Percentiles rank a stretch among this genome's conserved stretches.
Conservation (phyloP, 2,797 vertebrate species). For the Myotis pilosus region DNA sequence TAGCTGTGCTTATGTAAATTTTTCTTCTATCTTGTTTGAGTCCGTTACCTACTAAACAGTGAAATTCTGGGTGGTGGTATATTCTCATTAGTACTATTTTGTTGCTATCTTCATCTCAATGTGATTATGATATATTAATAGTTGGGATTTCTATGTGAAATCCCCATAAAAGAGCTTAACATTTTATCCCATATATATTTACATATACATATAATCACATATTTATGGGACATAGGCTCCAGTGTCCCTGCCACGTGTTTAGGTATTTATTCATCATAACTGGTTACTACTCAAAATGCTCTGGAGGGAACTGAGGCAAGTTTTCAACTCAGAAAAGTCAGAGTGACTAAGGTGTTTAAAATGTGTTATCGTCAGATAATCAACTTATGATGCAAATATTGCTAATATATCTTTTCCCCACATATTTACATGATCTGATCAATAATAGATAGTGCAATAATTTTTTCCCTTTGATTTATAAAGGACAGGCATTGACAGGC, state of each 20-base stretch:
- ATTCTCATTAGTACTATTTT: not conserved
- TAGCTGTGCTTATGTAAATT: not conserved
- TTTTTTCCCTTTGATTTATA: conserved; percentile 6
- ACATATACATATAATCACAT: not conserved
- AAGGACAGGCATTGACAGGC: not conserved
- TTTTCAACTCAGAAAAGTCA: not conserved
- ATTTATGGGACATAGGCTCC: not conserved
- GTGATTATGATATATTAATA: not conserved
- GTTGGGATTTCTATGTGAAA: conserved; percentile 21
- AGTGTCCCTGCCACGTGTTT: not conserved
- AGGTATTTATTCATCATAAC: not conserved
- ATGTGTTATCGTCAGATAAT: not conserved
- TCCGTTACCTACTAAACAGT: not conserved
- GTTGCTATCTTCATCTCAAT: not conserved
- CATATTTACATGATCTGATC: not conserved
- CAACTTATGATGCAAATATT: not conserved
- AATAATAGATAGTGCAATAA: not conserved
- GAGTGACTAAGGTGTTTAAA: not conserved
- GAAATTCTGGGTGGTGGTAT: not conserved
- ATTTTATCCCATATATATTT: not conserved
- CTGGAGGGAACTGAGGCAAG: not conserved
- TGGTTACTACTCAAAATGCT: conserved; percentile 32
- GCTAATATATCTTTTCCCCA: not conserved
- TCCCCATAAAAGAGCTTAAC: not conserved
- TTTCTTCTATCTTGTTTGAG: not conserved